Conservation (phyloP, 1,140 invertebrate species). For the Drosophila miranda region DNA sequence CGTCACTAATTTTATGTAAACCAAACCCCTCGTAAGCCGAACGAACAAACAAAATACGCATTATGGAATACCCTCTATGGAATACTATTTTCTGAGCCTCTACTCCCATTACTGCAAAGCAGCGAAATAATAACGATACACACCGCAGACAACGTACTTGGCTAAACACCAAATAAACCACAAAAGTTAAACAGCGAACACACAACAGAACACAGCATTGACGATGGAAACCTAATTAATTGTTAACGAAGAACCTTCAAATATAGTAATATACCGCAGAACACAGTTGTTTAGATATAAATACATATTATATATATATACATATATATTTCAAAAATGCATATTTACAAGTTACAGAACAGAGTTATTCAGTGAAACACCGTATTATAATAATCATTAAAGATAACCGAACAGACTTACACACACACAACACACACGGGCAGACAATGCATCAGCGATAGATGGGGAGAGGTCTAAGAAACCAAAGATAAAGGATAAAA, state of each 20-base stretch:
- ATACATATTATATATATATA: constrained; percentile 57
- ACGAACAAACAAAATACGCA: constrained; percentile 40
- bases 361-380: constrained; percentile 62
- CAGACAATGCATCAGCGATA: constrained; percentile 13
- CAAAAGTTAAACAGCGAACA: constrained; percentile 59
- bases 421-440: constrained; percentile 6
- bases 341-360: constrained; percentile 75
- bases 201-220: constrained; percentile 39
- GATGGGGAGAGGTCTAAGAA: constrained; percentile 27
- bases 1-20: constrained; percentile 56
- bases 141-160: constrained; percentile 65
- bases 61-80: constrained; percentile 25
- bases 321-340: constrained; percentile 57
- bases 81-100: constrained; percentile 64
- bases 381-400: constrained; percentile 45
- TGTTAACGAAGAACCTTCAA: constrained; percentile 56
- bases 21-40: constrained; percentile 4
- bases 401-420: constrained; percentile 45
- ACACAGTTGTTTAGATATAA: constrained; percentile 53
- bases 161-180: constrained; percentile 52
- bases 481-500: constrained; percentile 57
- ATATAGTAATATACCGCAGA: constrained; percentile 34
- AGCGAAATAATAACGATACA: constrained; percentile 35
- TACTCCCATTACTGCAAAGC: constrained; percentile 62
- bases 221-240: constrained; percentile 61